Base-by-base conservation (phyloP, 53 echinoderm and acorn worm genomes). In the Henricia sp. region DNA sequence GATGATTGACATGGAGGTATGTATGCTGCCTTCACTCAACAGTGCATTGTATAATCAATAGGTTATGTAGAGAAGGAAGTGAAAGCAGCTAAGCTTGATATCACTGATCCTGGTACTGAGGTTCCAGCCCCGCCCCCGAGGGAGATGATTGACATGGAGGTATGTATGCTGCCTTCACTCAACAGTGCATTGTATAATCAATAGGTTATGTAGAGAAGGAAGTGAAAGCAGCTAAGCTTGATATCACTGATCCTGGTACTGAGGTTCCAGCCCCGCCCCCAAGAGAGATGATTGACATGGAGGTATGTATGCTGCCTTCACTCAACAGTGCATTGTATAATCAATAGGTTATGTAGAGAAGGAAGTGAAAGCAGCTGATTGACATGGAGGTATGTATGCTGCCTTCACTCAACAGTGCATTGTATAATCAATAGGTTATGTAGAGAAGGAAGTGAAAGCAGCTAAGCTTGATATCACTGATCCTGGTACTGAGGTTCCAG, bases 1-100 rank as follows among this genome's bases (percentile, higher is more conserved):
- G 83, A 88, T 99, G 88, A 95, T 99, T 55, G 99, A 99, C 70
- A 67, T 99, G 29, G 99, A 99, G 94, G 99, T 99, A 92, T 70
- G 68, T 14, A 13, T n/a, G n/a, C n/a, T n/a, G n/a, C n/a, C n/a
- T n/a, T n/a, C n/a, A n/a, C n/a, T n/a, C n/a, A n/a, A n/a, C n/a
- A n/a, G n/a, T n/a, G n/a, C n/a, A n/a, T n/a, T 29, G 2, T 56
- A 20, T 87, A 63, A n/a, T n/a, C 42, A 56, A 8, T 74, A 95
- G 95, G 95, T 60, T 95, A 92, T 64, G 82, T 90, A 13, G 93
- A 95, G 83, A 95, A 95, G 55, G 95, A 95, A 83, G 87, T 95
- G 36, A 90, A 83, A 62, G 62, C 73, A 20, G 93, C 88, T 25
- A 77, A 84, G 14, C 83, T 93, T 55, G 43, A 41, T 11, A 93